These are phyloP conservation scores for Syngnathus floridae DNA, from an alignment of 2,113 vertebrate species.

Conservation along the genomic window DNA sequence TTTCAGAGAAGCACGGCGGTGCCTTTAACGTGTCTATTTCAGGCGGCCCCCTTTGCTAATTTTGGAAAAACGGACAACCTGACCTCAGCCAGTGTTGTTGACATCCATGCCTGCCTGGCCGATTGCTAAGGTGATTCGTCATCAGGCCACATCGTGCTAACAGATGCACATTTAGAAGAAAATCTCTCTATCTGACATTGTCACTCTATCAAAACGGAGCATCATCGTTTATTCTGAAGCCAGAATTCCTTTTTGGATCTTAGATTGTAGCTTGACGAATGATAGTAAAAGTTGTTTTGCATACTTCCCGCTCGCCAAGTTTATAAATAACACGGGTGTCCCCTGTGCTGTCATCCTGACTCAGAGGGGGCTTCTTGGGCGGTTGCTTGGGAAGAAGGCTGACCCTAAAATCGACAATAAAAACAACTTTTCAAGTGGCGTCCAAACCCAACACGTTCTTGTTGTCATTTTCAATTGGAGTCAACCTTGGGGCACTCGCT, in stretches of 20 bases:
- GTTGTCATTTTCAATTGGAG: no score
- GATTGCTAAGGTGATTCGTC: conserved; percentile 3
- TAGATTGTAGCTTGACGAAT: neutral
- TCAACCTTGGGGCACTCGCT: no score
- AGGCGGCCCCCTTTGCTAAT: conserved; percentile 11
- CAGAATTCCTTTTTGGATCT: neutral
- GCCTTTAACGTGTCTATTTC: neutral
- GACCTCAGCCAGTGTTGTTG: conserved; percentile 18
- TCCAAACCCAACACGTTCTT: no score
- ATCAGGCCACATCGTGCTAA: conserved; percentile 2
- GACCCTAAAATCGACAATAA: no score
- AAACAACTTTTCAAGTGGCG: no score
- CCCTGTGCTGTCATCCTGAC: conserved; percentile 20
- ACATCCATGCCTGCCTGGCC: conserved; percentile 4
- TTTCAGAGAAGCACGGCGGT: neutral
- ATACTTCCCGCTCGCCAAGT: conserved; percentile 29
- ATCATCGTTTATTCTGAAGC: neutral
- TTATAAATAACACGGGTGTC: conserved; percentile 51
- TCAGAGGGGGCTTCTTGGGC: neutral
- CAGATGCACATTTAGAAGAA: neutral
- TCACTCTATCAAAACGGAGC: neutral
- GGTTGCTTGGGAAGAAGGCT: neutral
- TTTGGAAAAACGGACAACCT: conserved; percentile 22
- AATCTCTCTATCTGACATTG: neutral
- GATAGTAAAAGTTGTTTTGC: conserved; percentile 3